Evolutionary conservation across 2,888 invertebrate species (phyloP).

Genomic region (Pardosa pseudoannulata): DNA sequence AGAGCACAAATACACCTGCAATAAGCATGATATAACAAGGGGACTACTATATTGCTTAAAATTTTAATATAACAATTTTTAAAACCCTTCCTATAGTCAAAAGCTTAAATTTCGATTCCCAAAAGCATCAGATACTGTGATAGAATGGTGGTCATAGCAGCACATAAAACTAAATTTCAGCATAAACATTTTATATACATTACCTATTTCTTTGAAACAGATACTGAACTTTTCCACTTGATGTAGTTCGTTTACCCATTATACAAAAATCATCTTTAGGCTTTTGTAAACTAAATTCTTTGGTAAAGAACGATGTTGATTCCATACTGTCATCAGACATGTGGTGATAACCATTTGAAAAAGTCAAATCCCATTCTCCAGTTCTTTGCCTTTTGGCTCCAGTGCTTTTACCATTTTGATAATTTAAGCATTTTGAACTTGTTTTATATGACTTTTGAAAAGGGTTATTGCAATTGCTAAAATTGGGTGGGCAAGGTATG

Average conservation of each 20-base stretch:
- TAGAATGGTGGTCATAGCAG: too few relatives aligned
- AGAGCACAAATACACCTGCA: too few relatives aligned
- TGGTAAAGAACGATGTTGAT: slow-evolving; percentile 31
- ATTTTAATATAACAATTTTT: too few relatives aligned
- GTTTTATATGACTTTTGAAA: slow-evolving; percentile 26
- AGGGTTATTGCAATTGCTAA: slow-evolving; percentile 42
- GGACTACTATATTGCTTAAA: too few relatives aligned
- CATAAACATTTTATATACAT: too few relatives aligned
- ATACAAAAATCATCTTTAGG: slow-evolving; percentile 19
- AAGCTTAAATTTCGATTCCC: too few relatives aligned
- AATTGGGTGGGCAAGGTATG: slow-evolving; percentile 47
- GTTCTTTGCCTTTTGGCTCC: neutral
- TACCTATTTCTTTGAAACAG: slow-evolving; percentile 58
- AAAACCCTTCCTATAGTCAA: too few relatives aligned
- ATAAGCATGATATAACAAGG: too few relatives aligned
- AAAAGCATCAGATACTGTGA: too few relatives aligned
- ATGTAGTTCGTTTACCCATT: slow-evolving; percentile 52
- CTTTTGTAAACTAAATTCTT: slow-evolving; percentile 44
- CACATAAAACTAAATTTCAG: too few relatives aligned
- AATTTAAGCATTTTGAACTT: slow-evolving; percentile 8
- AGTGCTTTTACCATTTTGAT: neutral
- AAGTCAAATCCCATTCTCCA: neutral
- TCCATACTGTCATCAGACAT: neutral
- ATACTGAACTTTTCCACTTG: slow-evolving; percentile 48
- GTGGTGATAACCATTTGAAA: slow-evolving; percentile 25